These are phyloP conservation scores for Hybos culiciformis DNA, from an alignment of 2,888 invertebrate genomes.

Conservation along the genomic window DNA sequence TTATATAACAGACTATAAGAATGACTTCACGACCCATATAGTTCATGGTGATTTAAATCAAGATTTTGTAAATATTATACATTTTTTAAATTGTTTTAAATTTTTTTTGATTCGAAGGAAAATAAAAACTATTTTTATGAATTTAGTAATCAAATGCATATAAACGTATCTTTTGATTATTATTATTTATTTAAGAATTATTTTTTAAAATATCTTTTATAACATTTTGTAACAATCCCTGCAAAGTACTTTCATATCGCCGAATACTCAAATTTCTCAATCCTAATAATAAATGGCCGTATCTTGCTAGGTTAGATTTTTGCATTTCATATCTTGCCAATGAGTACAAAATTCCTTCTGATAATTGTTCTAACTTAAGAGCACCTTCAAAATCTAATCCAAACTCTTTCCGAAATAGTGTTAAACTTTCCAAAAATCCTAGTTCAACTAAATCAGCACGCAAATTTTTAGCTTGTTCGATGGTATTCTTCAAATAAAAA, in stretches of 20 bases:
- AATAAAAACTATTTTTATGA: no score
- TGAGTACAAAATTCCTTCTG: conserved; percentile 28
- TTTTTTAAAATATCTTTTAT: conserved; percentile 25
- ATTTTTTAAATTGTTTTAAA: no score
- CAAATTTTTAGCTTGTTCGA: conserved; percentile 33
- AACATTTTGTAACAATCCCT: conserved; percentile 25
- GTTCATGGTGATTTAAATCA: no score
- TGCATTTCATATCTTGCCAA: conserved; percentile 31
- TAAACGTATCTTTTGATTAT: no score
- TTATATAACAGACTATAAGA: no score
- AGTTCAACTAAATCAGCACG: conserved; percentile 38
- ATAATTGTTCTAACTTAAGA: conserved; percentile 25
- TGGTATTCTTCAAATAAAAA: conserved; percentile 26
- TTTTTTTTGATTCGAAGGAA: no score
- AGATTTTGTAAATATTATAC: no score
- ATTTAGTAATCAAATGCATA: no score
- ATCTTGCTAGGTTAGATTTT: conserved; percentile 30
- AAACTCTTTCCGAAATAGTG: conserved; percentile 37
- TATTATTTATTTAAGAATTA: no score
- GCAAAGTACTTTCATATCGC: conserved; percentile 26
- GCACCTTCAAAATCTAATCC: conserved; percentile 24
- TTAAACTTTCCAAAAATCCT: conserved; percentile 38
- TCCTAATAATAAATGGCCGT: conserved; percentile 29
- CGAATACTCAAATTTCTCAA: conserved; percentile 28
- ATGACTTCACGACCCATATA: no score